phyloP scores from a whole-genome alignment of 2,888 invertebrate species.

The Linnaemya vulpina region DNA sequence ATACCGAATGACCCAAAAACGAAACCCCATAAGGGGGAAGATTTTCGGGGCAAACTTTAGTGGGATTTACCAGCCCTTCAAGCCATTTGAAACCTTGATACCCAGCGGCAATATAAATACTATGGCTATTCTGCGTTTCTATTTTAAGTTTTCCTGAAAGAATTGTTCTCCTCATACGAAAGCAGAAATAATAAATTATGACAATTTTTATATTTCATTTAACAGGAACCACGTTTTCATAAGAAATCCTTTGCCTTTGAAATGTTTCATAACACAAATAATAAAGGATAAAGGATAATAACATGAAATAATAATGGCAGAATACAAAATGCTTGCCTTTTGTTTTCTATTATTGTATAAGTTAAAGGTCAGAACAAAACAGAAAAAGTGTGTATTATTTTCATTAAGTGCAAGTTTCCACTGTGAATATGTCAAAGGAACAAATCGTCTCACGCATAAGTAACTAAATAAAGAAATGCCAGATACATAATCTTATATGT shows the following conservation, averaged over 20 bases:
- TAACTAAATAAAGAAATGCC: neutral
- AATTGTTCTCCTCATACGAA: too few species aligned
- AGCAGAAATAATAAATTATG: too few species aligned
- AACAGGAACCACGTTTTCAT: neutral
- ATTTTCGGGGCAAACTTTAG: too few species aligned
- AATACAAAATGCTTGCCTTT: neutral
- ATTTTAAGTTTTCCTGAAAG: too few species aligned
- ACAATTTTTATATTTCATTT: too few species aligned
- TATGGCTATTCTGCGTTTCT: too few species aligned
- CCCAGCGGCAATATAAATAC: too few species aligned
- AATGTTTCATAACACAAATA: neutral
- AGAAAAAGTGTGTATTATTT: neutral
- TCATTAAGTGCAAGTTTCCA: neutral
- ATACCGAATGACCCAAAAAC: too few species aligned
- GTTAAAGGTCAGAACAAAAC: constrained; percentile 28
- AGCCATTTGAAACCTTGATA: too few species aligned
- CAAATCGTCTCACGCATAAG: neutral
- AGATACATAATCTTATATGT: neutral
- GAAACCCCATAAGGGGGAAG: too few species aligned
- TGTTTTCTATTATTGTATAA: neutral
- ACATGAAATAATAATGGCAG: neutral
- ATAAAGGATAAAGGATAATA: neutral
- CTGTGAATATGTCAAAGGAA: neutral
- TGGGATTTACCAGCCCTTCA: too few species aligned
- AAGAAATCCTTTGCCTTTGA: neutral